phyloP scores from a whole-genome alignment of 2,797 vertebrate species.

The Chlorospingus semifuscus region DNA sequence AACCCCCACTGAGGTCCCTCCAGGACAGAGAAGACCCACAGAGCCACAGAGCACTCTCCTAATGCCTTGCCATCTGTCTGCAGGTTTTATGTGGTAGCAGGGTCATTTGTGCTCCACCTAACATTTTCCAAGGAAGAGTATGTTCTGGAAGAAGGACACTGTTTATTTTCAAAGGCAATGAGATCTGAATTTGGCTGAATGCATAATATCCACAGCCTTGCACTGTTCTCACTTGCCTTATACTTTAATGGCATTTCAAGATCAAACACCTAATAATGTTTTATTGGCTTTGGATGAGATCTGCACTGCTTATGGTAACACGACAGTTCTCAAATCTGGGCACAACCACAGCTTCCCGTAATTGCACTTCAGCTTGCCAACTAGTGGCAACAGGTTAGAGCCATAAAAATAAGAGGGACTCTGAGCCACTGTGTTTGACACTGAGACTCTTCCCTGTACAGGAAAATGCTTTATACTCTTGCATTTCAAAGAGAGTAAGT shows the following conservation, averaged over 20 bases:
- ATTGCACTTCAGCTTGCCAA: background rate
- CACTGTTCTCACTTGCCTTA: background rate
- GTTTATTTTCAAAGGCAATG: background rate
- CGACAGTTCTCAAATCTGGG: background rate
- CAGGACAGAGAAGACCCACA: rapidly evolving
- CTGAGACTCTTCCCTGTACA: background rate
- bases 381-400: background rate
- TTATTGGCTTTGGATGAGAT: background rate
- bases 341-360: background rate
- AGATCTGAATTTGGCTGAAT: background rate
- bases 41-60: background rate
- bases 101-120: background rate
- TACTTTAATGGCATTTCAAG: background rate
- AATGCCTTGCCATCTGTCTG: background rate
- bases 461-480: background rate
- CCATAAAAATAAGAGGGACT: background rate
- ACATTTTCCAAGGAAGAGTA: background rate
- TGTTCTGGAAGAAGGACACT: background rate
- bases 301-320: background rate
- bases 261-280: background rate
- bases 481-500: background rate
- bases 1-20: background rate
- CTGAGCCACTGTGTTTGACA: background rate
- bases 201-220: background rate
- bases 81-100: background rate